Evolutionary conservation across 2,888 invertebrate species (phyloP).

Genomic region (Poecilobothrus nobilitatus): DNA sequence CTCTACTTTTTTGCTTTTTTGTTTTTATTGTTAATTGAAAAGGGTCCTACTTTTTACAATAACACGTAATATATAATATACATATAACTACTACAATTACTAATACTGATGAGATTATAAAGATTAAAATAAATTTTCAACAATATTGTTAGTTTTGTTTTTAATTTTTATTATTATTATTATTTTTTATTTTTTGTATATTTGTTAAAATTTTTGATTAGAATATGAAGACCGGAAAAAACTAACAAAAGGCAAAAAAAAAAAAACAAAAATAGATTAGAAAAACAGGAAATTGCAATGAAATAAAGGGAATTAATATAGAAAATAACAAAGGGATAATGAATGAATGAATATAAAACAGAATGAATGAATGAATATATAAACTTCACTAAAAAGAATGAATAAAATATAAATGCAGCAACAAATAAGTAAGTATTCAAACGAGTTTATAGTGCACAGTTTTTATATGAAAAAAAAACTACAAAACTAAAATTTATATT

Average conservation of each 20-base stretch:
- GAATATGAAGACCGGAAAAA: neutral
- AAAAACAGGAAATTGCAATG: conserved; percentile 4
- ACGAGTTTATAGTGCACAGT: no score
- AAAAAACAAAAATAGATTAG: neutral
- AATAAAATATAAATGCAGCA: no score
- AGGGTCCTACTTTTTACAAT: no score
- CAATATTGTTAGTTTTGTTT: no score
- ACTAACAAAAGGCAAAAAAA: neutral
- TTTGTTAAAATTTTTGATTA: neutral
- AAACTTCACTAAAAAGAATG: no score
- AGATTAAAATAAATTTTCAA: neutral
- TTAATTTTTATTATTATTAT: no score
- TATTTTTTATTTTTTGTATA: neutral
- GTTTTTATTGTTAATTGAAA: no score
- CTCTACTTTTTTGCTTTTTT: neutral
- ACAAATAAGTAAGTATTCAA: no score
- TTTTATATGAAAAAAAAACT: no score
- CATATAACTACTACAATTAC: neutral
- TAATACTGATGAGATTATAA: neutral
- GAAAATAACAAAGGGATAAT: neutral
- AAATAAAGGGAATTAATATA: conserved; percentile 4
- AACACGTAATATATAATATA: no score
- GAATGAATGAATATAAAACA: neutral
- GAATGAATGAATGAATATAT: neutral
- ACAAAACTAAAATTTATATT: no score